A percentile compares a stretch with the other conserved stretches of the same genome.
Evolutionary conservation across 2,888 invertebrate species (phyloP).

Genomic region (Leucophenga montana): DNA sequence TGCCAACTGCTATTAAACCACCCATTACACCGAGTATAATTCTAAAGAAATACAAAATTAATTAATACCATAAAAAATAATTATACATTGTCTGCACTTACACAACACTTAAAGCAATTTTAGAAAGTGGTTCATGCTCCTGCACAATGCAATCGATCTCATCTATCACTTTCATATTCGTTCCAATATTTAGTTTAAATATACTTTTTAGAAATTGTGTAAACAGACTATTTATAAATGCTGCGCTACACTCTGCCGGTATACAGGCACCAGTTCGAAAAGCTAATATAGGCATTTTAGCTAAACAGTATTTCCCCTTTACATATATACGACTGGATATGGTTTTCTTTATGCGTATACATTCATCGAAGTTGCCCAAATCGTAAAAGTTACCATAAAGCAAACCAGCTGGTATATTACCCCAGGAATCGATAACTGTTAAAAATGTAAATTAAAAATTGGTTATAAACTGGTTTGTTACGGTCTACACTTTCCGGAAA

Average conservation of each 20-base stretch:
- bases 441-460: background rate
- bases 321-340: background rate
- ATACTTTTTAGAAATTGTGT: background rate
- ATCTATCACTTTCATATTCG: background rate
- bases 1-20: background rate
- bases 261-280: background rate
- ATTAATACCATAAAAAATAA: background rate
- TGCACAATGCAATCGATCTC: background rate
- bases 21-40: background rate
- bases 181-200: background rate
- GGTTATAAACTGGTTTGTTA: too few relatives aligned
- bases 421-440: constrained; percentile 6
- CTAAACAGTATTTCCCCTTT: constrained; percentile 12
- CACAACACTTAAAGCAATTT: background rate
- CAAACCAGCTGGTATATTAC: background rate
- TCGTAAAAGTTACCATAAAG: background rate
- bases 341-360: background rate
- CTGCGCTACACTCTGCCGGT: background rate
- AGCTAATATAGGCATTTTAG: background rate
- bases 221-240: background rate
- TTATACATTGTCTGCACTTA: background rate
- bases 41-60: background rate
- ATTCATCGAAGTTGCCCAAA: constrained; percentile 18
- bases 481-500: too few relatives aligned
- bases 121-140: background rate